Percentiles rank a stretch among this genome's conserved stretches.
Conservation (phyloP, 2,797 vertebrate species). For the Poliocrania exsul region DNA sequence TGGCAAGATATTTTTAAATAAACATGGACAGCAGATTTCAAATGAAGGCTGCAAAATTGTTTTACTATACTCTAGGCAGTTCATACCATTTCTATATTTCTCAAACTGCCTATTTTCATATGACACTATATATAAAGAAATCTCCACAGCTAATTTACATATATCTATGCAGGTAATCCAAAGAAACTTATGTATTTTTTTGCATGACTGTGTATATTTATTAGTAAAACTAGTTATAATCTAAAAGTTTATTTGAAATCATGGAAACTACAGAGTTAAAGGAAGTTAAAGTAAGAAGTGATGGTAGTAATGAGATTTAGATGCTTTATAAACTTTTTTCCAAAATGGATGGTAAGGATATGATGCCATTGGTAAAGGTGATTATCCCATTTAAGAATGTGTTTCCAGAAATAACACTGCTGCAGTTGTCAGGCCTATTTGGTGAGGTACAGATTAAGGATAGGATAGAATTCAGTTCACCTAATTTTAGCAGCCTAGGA, state of each 20-base stretch:
- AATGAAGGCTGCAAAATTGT: background rate
- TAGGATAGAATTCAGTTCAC: background rate
- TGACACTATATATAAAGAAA: background rate
- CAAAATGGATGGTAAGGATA: background rate
- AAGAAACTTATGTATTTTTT: background rate
- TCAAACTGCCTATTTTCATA: background rate
- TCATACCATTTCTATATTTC: background rate
- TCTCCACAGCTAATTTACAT: background rate
- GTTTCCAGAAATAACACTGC: background rate
- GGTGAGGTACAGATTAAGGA: background rate
- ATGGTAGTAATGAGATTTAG: background rate
- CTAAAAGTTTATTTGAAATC: background rate
- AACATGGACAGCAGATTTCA: background rate
- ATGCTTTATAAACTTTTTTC: background rate
- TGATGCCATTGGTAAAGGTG: background rate
- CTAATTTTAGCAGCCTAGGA: background rate
- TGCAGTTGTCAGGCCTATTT: background rate
- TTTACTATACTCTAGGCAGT: background rate
- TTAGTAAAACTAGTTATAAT: background rate
- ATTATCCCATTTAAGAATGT: background rate
- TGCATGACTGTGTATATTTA: background rate
- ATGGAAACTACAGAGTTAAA: background rate
- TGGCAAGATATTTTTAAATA: background rate
- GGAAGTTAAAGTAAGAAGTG: background rate
- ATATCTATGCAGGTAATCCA: background rate